Percentiles rank a stretch among this genome's conserved stretches.
phyloP scores from a whole-genome alignment of 2,113 vertebrate species.

The Prunella fulvescens region DNA sequence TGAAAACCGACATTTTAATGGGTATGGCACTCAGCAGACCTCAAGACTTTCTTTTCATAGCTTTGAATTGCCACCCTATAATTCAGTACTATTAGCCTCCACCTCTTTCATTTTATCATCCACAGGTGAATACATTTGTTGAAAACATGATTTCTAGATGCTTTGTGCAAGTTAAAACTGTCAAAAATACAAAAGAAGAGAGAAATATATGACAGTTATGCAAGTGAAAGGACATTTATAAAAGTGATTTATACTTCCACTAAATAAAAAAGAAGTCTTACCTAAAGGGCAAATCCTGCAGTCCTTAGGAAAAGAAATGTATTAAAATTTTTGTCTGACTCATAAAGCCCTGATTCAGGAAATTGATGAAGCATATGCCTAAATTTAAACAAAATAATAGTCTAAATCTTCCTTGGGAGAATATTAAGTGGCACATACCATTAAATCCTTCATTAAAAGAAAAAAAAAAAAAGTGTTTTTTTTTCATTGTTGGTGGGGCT shows the following conservation, averaged over 20 bases:
- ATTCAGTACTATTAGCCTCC: slow-evolving; percentile 63
- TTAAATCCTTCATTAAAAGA: background rate
- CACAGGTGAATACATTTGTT: slow-evolving; percentile 66
- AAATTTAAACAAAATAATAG: background rate
- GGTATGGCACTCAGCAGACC: slow-evolving; percentile 46
- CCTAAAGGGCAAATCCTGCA: slow-evolving; percentile 54
- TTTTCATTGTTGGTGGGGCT: background rate
- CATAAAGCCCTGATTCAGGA: background rate
- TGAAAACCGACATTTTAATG: slow-evolving; percentile 58
- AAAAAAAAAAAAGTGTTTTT: background rate
- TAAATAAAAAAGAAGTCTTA: slow-evolving; percentile 54
- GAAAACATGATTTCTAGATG: slow-evolving; percentile 59
- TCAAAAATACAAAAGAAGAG: slow-evolving; percentile 58
- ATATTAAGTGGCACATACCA: background rate
- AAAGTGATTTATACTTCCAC: slow-evolving; percentile 61
- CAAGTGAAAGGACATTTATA: slow-evolving; percentile 61
- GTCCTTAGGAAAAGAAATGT: background rate
- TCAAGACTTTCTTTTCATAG: slow-evolving; percentile 54
- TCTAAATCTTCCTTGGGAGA: background rate
- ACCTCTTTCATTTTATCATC: slow-evolving; percentile 64
- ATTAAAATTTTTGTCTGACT: background rate
- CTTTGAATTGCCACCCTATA: slow-evolving; percentile 62
- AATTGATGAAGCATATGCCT: background rate
- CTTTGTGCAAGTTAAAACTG: slow-evolving; percentile 60
- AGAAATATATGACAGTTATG: slow-evolving; percentile 52